phyloP scores from a whole-genome alignment of 2,797 vertebrate species.

The Lutra lutra region DNA sequence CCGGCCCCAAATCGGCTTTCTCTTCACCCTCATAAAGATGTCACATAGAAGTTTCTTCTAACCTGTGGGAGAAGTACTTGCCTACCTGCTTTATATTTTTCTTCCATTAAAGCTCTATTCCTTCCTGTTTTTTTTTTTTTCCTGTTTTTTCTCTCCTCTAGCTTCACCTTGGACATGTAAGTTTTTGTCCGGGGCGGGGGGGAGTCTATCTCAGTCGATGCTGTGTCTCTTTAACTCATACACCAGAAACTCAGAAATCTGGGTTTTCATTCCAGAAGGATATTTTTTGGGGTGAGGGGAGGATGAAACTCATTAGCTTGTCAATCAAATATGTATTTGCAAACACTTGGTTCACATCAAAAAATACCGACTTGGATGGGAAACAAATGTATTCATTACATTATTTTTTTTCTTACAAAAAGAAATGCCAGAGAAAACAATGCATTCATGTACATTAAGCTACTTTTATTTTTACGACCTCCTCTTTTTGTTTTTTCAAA shows the following conservation, averaged over 20 bases:
- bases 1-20: constrained; percentile 40
- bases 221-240: constrained; percentile 72
- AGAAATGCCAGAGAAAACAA: constrained; percentile 55
- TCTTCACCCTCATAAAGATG: constrained; percentile 62
- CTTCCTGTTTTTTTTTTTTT: background rate
- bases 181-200: constrained; percentile 38
- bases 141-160: constrained; percentile 65
- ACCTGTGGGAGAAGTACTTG: constrained; percentile 45
- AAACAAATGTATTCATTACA: constrained; percentile 69
- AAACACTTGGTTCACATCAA: constrained; percentile 71
- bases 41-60: constrained; percentile 50
- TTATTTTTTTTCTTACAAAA: constrained; percentile 42
- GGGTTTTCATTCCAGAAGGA: constrained; percentile 34
- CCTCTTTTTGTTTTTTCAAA: constrained; percentile 34
- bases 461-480: constrained; percentile 44
- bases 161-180: constrained; percentile 67
- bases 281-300: background rate
- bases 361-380: constrained; percentile 55
- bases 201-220: constrained; percentile 70
- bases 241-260: constrained; percentile 69
- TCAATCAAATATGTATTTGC: constrained; percentile 79
- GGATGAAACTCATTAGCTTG: constrained; percentile 59
- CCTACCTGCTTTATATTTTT: constrained; percentile 52
- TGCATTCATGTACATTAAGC: constrained; percentile 21
- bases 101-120: constrained; percentile 52